Base-by-base conservation (phyloP, 2,113 vertebrate species). In the Lipophrys pholis region DNA sequence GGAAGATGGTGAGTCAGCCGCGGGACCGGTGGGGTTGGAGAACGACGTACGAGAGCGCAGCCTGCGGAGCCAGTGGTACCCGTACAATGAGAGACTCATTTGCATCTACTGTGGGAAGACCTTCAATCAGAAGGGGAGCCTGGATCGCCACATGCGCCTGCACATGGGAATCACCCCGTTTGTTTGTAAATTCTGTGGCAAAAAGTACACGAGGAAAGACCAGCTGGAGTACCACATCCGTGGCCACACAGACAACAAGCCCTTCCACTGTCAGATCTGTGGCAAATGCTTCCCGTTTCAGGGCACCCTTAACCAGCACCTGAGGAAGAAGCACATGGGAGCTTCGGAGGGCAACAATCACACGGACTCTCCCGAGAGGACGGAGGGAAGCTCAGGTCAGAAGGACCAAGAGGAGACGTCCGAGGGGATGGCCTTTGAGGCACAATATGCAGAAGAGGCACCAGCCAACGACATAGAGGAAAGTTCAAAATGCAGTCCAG, bases 131-230 rank as follows among this genome's bases (percentile, higher is more conserved):
- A 99, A 99, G 79, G 98, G 98, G 65, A 99, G 97, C 83, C 95
- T 99, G 1, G 98, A 99, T 86, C 95, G 98, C 59, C 98, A 99
- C 92, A 99, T 99, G 98, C 95, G 98, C 6, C 88, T 99, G 63
- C 98, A 99, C 76, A 99, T 99, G 98, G 98, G 98, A 54, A 99
- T 99, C 89, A 99, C 98, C 17, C 98, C 98, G 8, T 99, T 99
- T 3, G 98, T 99, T 61, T 99, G 98, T 93, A 99, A 97, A 87
- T 99, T 96, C 83, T 99, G 98, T 50, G 98, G 98, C 84, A 99
- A 99, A 92, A 99, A 99, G 80, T 99, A 99, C 60, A 99, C 98
- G 0, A 96, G 98, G 82, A 99, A 99, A 93, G 98, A 99, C 93
- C 98, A 99, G 40, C 93, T 99, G 17, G 97, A 99, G 89, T 99